Evolutionary conservation across 2,888 invertebrate species (phyloP).

Genomic region (Habrosyne pyritoides): DNA sequence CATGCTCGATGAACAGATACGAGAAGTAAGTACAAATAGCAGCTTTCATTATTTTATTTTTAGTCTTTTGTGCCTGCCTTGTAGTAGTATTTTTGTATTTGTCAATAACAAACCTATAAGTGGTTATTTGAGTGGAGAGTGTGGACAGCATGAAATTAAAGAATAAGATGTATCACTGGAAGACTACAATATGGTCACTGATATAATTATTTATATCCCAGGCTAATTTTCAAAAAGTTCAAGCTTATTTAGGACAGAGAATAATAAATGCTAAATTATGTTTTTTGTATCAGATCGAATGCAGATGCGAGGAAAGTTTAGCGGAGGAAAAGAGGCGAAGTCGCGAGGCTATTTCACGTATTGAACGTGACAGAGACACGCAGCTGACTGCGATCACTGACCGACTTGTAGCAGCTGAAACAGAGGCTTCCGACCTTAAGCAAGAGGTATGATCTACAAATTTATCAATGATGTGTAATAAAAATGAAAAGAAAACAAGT

Average conservation of each 20-base stretch:
- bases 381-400: slow-evolving; percentile 73
- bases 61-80: neutral
- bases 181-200: no score
- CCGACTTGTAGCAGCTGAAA: slow-evolving; percentile 76
- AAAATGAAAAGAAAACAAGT: neutral
- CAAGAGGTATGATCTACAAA: slow-evolving; percentile 66
- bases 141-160: no score
- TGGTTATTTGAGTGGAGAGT: no score
- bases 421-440: slow-evolving; percentile 78
- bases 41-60: neutral
- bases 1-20: slow-evolving; percentile 95
- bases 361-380: slow-evolving; percentile 90
- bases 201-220: no score
- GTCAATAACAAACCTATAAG: no score
- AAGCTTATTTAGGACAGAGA: no score
- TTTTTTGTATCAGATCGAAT: slow-evolving; percentile 84
- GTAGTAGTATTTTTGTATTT: no score
- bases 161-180: no score
- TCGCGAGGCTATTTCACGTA: slow-evolving; percentile 90
- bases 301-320: slow-evolving; percentile 88
- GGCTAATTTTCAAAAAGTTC: no score
- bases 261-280: no score
- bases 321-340: slow-evolving; percentile 93
- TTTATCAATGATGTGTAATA: slow-evolving; percentile 1
- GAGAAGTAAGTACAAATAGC: slow-evolving; percentile 80